Conservation (phyloP, 2,113 vertebrate genomes). For the Galeopterus variegatus region DNA sequence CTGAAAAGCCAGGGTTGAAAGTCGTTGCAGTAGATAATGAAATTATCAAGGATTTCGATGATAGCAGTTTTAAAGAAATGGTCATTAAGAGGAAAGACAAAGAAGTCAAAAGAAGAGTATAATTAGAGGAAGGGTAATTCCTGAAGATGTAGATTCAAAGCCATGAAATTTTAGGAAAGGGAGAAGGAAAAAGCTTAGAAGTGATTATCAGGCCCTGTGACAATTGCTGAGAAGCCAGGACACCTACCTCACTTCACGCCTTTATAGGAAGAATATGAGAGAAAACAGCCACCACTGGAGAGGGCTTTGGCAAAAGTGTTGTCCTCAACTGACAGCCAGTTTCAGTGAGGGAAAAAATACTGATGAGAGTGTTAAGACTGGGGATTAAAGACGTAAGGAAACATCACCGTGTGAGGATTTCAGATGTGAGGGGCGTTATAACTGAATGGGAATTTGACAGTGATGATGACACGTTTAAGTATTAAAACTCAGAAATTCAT, state of each 20-base stretch:
- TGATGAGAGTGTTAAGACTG: background rate
- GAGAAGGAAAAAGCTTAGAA: background rate
- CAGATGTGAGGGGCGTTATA: background rate
- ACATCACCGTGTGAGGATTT: background rate
- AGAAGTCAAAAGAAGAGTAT: background rate
- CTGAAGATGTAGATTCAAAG: background rate
- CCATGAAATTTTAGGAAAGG: background rate
- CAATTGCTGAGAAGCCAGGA: background rate
- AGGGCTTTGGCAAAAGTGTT: background rate
- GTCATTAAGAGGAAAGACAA: background rate
- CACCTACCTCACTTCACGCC: accelerated
- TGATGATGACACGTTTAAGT: background rate
- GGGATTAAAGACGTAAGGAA: background rate
- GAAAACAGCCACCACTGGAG: background rate
- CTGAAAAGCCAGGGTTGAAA: background rate
- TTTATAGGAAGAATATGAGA: background rate
- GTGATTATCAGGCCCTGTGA: background rate
- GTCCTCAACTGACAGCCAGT: background rate
- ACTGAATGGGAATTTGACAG: background rate
- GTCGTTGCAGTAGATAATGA: background rate
- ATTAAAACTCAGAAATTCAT: no score
- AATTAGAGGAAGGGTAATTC: background rate
- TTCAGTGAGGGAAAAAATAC: background rate
- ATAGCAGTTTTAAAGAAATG: background rate
- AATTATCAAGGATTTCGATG: background rate